These are phyloP conservation scores for Ceryle rudis DNA, from an alignment of 2,797 vertebrate species.

Conservation along the genomic window DNA sequence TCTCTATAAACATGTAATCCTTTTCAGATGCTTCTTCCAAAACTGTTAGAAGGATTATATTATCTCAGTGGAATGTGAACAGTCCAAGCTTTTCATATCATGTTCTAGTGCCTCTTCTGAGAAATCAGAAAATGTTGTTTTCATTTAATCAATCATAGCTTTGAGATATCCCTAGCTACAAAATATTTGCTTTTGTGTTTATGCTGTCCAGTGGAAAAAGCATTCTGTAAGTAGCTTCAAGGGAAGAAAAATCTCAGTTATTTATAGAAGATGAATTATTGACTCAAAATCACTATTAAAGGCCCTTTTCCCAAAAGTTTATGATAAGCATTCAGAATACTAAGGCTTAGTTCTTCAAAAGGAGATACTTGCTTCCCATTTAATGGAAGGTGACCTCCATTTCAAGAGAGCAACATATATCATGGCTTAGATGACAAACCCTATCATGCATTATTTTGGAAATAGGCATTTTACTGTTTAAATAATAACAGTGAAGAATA, in stretches of 20 bases:
- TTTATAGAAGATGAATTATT: background rate
- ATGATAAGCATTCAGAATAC: background rate
- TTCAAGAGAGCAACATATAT: background rate
- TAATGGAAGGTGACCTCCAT: background rate
- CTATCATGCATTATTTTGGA: background rate
- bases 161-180: background rate
- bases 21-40: background rate
- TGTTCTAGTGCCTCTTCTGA: background rate
- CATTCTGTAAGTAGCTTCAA: background rate
- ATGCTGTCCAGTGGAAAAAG: background rate
- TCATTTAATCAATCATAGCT: background rate
- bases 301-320: background rate
- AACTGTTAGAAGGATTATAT: background rate
- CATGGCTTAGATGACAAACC: rapidly evolving
- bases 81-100: background rate
- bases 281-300: background rate
- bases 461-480: background rate
- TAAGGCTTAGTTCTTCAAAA: background rate
- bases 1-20: background rate
- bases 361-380: background rate
- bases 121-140: background rate
- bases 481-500: background rate
- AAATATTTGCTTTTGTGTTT: background rate
- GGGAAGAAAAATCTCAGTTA: background rate
- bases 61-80: background rate